Evolutionary conservation across 2,888 invertebrate genomes (phyloP), one percentile per base, ranked within the genome.

Genomic region (Pterobdella sp.): DNA sequence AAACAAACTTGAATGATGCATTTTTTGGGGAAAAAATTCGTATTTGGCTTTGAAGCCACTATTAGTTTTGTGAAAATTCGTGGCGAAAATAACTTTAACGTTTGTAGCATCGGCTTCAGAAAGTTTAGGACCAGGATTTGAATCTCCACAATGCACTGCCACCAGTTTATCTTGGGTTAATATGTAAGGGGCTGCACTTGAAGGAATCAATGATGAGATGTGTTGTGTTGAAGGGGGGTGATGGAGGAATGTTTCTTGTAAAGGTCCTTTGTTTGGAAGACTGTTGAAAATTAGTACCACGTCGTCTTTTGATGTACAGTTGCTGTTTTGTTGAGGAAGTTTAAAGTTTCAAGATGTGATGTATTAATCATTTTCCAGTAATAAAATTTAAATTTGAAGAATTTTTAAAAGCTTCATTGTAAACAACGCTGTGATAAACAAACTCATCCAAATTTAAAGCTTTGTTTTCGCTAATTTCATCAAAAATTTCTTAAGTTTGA

Each of bases 11-110:
- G 35, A 56, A 26, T 67, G 32, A 26, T n/a, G 49, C 22, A 32
- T 66, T 35, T 66, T 71, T 32, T 74, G 74, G 31, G 73, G 70
- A 31, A 94, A 91, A 84, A 96, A 97, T 79, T 92, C 90, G 84
- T 95, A 98, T 79, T 91, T 88, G 22, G 95, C 97, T 83, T 93
- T 94, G 85, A 98, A 98, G 35, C 97, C 97, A 79, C 93, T 94
- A 78, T 90, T 92, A 68, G 94, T 93, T 74, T 89, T 90, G 22
- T 26, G 56, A 78, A 90, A 90, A 83, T 96, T 91, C 42, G 96
- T 92, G 82, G 92, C 91, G 79, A 97, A 88, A 73, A 93, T 88
- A 74, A 96, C 88, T 81, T 92, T 90, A 78, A 97, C 88, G 56
- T 92, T 92, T 76, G 90, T 88, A 63, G 94, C 91, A 32, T 93